Conservation (phyloP, 2,113 vertebrate species). For the Emydocephalus ijimae region DNA sequence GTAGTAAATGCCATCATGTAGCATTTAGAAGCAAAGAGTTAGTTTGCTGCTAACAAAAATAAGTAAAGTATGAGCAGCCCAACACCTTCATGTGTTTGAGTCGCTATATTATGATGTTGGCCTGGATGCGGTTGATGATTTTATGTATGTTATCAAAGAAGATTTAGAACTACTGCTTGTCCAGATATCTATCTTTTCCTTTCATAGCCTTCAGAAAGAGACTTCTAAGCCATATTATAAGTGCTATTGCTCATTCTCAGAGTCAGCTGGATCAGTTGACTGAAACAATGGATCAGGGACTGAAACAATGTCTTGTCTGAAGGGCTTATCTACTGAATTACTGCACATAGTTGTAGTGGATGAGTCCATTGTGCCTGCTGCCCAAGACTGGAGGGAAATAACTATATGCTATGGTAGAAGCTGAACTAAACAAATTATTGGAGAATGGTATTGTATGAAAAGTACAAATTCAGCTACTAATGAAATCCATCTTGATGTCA, state of each 20-base stretch:
- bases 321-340: not conserved
- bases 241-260: not conserved
- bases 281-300: not conserved
- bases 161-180: not conserved
- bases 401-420: not conserved
- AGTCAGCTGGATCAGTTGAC: not conserved
- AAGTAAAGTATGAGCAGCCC: not conserved
- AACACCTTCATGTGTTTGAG: not conserved
- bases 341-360: not conserved
- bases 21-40: not conserved
- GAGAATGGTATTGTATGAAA: not conserved
- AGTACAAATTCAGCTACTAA: not conserved
- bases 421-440: not conserved
- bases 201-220: not conserved
- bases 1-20: not conserved
- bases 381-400: not conserved
- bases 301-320: not conserved
- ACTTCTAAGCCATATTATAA: not conserved
- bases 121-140: not conserved
- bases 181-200: not conserved
- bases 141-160: not conserved
- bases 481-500: not conserved
- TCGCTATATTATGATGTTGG: not conserved
- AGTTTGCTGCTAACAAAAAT: not conserved
- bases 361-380: not conserved